Conservation (phyloP, 2,888 invertebrate genomes). For the Eupithecia exiguata region DNA sequence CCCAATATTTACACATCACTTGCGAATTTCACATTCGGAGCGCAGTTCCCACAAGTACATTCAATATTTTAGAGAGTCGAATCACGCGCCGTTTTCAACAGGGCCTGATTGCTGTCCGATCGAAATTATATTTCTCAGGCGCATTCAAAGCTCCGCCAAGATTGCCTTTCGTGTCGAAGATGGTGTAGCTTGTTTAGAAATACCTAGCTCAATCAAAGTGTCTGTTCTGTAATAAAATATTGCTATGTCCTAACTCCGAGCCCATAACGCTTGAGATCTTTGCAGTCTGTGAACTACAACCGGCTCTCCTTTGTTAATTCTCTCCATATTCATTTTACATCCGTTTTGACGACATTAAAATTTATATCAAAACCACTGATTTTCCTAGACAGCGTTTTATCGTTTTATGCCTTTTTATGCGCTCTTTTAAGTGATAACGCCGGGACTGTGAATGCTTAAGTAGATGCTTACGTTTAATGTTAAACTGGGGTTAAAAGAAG, state of each 20-base stretch:
- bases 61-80: slow-evolving; percentile 79
- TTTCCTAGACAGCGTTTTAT: slow-evolving; percentile 39
- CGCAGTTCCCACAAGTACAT: slow-evolving; percentile 62
- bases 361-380: slow-evolving; percentile 23
- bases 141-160: slow-evolving; percentile 80
- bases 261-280: background rate
- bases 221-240: slow-evolving; percentile 5
- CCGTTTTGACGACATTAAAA: slow-evolving; percentile 12
- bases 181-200: slow-evolving; percentile 24
- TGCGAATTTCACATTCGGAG: slow-evolving; percentile 53
- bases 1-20: slow-evolving; percentile 53
- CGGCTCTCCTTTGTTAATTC: background rate
- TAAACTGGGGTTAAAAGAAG: slow-evolving; percentile 36
- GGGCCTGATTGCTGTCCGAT: slow-evolving; percentile 83
- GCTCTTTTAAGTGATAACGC: slow-evolving; percentile 38
- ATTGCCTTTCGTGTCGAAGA: slow-evolving; percentile 63
- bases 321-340: slow-evolving; percentile 13
- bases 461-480: slow-evolving; percentile 37
- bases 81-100: slow-evolving; percentile 83
- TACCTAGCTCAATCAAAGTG: slow-evolving; percentile 13
- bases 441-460: slow-evolving; percentile 39
- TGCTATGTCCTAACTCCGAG: background rate
- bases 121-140: slow-evolving; percentile 82
- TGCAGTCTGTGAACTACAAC: background rate
- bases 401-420: slow-evolving; percentile 42